These are phyloP conservation scores for Drosophila seguyi DNA, from an alignment of 1,140 invertebrate species.

Conservation along the genomic window DNA sequence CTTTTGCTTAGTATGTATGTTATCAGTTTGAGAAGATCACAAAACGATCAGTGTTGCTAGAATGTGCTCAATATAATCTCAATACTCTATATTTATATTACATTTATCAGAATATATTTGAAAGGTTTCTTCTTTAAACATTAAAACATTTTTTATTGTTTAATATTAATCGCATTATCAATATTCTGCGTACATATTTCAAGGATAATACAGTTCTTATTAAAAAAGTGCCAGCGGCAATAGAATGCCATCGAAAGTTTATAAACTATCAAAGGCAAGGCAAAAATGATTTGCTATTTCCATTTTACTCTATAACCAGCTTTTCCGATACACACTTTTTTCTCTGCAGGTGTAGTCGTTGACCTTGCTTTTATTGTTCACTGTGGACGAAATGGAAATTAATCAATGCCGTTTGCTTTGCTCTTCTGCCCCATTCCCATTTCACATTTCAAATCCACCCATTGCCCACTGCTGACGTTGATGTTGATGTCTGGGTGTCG, in stretches of 20 bases:
- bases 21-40: background rate
- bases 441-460: background rate
- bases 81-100: background rate
- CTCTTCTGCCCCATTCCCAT: conserved; percentile 30
- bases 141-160: too few relatives aligned
- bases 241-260: background rate
- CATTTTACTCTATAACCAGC: background rate
- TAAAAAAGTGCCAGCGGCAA: background rate
- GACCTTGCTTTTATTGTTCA: conserved; percentile 60
- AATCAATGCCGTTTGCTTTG: conserved; percentile 77
- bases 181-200: too few relatives aligned
- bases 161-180: too few relatives aligned
- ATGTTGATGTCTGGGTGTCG: conserved; percentile 56
- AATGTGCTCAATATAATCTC: background rate
- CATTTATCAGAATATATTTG: background rate
- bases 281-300: background rate
- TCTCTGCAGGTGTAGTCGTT: conserved; percentile 34
- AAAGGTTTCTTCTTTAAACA: background rate
- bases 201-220: too few relatives aligned
- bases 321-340: background rate
- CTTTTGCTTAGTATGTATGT: background rate
- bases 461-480: conserved; percentile 50
- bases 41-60: background rate
- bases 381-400: conserved; percentile 73
- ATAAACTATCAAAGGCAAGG: background rate